Base-by-base conservation (phyloP, 2,888 invertebrate genomes). In the Clusia tigrina region DNA sequence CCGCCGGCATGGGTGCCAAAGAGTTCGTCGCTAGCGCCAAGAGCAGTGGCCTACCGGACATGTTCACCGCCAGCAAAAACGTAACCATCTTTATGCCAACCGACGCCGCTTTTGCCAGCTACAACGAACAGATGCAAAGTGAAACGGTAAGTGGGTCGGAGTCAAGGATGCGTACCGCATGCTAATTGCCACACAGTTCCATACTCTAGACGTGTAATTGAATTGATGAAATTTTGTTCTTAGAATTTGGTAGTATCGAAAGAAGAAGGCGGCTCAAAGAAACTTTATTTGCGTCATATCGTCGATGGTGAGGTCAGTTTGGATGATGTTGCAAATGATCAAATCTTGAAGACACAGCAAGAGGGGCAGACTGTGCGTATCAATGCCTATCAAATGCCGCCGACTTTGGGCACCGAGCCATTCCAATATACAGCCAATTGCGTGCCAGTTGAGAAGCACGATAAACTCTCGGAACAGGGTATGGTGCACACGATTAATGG, bases 381-480 rank as follows among this genome's bases (percentile, higher is more conserved):
- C 53, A 84, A 84, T 60, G 77, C 74, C 66, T 81, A 79, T 62
- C 78, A 79, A 58, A 63, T 79, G 54, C 80, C 80, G 2, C 71
- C 75, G 12, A 73, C 76, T 6, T 67, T 79, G 54, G 76, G 75
- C 2, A 61, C 68, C 22, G 79, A 78, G 26, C 79, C 78, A 2
- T 80, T 74, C 58, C 78, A 81, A 10, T 83, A 77, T 67, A 90
- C 91, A 5, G 90, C 89, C 10, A 91, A 92, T 78, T 92, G 92
- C 79, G 88, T 88, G 20, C 86, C 86, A 55, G 81, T 92, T 32
- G 85, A 84, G 37, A 87, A 87, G 64, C 81, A 86, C 25, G 89
- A 91, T 78, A 87, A 88, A 71, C 81, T 87, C 58, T 88, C 90
- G 1, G 86, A 86, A 48, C 89, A 90, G 74, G 91, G 90, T 17